phyloP scores from a whole-genome alignment of 2,888 invertebrate genomes.

The Podotricha telesiphe region DNA sequence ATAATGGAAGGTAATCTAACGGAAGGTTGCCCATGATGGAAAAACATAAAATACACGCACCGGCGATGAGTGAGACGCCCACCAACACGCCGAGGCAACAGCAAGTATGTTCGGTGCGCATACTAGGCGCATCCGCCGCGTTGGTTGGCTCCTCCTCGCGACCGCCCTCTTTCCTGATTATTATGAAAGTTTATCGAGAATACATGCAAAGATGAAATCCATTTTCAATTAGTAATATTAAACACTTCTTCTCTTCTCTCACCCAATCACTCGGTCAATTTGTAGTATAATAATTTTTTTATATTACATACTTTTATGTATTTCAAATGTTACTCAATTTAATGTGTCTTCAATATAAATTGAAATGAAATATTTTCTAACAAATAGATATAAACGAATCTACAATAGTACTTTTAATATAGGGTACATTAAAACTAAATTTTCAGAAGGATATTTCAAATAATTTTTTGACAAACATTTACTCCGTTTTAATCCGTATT shows the following conservation, averaged over 20 bases:
- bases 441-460: neutral
- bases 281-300: too few relatives aligned
- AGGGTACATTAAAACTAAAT: neutral
- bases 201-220: neutral
- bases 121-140: conserved; percentile 66
- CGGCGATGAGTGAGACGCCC: conserved; percentile 82
- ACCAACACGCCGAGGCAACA: conserved; percentile 81
- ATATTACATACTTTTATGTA: too few relatives aligned
- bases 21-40: neutral
- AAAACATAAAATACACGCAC: conserved; percentile 48
- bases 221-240: neutral
- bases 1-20: too few relatives aligned
- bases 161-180: conserved; percentile 78
- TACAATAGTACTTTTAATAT: neutral
- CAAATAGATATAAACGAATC: neutral
- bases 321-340: too few relatives aligned
- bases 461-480: neutral
- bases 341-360: too few relatives aligned
- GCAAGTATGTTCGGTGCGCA: conserved; percentile 78
- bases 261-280: too few relatives aligned
- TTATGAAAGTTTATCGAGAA: neutral
- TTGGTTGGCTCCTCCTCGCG: conserved; percentile 78
- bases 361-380: too few relatives aligned
- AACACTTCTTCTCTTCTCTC: too few relatives aligned
- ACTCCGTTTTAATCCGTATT: neutral